Base-by-base conservation (phyloP, 92 coral and sea anemone genomes). In the Bergia puertoricense region DNA sequence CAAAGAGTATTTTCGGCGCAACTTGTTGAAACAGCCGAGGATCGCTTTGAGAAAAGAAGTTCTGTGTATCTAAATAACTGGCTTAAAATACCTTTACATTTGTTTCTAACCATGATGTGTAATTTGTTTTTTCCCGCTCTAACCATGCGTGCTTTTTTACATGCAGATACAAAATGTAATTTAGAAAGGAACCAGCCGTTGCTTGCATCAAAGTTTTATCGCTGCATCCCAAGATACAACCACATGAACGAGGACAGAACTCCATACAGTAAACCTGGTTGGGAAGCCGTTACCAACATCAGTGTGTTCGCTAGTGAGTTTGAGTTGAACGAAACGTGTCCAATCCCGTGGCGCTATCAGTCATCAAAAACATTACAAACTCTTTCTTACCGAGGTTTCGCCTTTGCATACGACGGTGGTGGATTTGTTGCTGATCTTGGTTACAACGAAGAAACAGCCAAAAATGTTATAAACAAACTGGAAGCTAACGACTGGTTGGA, bases 351-450 rank as follows among this genome's bases (percentile, higher is more conserved):
- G 98, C 86, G 96, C 44, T 95, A 95, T 83, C 95, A 86, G n/a
- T 74, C 76, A 6, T 44, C 93, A 8, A 75, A 48, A 5, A 79
- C 68, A 10, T 89, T 95, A 4, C 89, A 76, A 41, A 45, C 94
- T 22, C 90, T 93, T 46, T 79, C 96, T 7, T 93, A 92, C 45
- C 90, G 57, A 50, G 98, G 98, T 43, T 75, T 81, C 48, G 88
- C 78, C 66, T 77, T 91, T 0, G 37, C 91, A 4, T 95, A 94
- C 86, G 98, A 86, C 16, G 98, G 98, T 40, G 96, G 98, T 37
- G 98, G 98, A 8, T 95, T 80, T 86, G 91, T 94, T 48, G 98
- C 98, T 1, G 98, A 95, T 74, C 88, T 95, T 10, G 98, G 98
- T 7, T 95, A 95, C 91, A 94, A 95, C 82, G 74, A 88, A 8